These are phyloP conservation scores for Corydoras sp. DNA, from an alignment of 2,113 vertebrate species.

Conservation along the genomic window DNA sequence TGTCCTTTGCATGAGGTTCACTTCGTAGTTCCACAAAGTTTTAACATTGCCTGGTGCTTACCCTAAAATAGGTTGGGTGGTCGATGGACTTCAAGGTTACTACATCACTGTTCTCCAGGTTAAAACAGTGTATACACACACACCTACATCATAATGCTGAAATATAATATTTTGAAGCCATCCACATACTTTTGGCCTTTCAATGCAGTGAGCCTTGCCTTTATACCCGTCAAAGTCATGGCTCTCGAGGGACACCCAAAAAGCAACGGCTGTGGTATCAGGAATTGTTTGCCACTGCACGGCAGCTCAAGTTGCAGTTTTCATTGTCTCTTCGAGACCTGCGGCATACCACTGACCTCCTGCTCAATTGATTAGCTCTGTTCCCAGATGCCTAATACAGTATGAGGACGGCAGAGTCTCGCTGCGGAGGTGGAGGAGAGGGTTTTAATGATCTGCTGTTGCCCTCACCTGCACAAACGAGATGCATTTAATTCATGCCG, in stretches of 20 bases:
- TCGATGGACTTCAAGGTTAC: too few species aligned
- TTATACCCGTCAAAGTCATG: constrained; percentile 21
- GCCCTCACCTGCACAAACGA: constrained; percentile 37
- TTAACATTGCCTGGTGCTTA: too few species aligned
- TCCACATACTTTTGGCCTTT: too few species aligned
- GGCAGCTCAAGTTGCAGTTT: constrained; percentile 18
- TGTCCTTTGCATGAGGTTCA: too few species aligned
- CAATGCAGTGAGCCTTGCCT: constrained; percentile 8
- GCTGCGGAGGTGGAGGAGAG: constrained; percentile 25
- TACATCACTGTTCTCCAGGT: too few species aligned
- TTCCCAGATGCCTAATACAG: constrained; percentile 1
- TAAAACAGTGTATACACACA: too few species aligned
- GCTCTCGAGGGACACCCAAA: constrained; percentile 2
- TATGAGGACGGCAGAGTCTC: constrained; percentile 17
- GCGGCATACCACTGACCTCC: background rate
- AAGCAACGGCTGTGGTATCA: constrained; percentile 1
- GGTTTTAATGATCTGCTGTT: constrained; percentile 47
- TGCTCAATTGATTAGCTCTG: constrained; percentile 23
- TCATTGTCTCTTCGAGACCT: constrained; percentile 15
- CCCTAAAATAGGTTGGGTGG: too few species aligned
- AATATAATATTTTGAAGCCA: too few species aligned
- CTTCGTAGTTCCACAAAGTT: too few species aligned
- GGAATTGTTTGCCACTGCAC: constrained; percentile 18
- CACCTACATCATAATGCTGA: too few species aligned
- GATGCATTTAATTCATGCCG: constrained; percentile 51